Conservation (phyloP, 2,113 vertebrate genomes). For the Centropus unirufus region DNA sequence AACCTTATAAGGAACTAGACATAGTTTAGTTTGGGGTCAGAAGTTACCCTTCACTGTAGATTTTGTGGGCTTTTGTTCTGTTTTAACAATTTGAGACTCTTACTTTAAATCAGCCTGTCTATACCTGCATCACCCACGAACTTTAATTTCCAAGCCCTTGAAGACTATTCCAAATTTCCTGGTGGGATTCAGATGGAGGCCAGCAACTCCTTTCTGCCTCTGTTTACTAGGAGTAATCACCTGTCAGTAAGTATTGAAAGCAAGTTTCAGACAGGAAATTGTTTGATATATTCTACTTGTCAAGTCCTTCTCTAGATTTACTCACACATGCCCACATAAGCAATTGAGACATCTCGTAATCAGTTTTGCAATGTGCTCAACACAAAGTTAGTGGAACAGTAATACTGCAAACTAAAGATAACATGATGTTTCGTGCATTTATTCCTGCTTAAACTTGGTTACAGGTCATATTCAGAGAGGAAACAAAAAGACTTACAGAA, state of each 20-base stretch:
- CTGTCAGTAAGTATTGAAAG: not conserved
- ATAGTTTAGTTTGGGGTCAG: rapidly evolving
- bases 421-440: not conserved
- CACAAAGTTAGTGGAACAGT: not conserved
- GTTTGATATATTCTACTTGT: not conserved
- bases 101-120: not conserved
- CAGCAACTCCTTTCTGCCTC: not conserved
- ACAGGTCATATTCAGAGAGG: not conserved
- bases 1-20: not conserved
- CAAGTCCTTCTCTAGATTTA: not conserved
- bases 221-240: not conserved
- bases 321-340: not conserved
- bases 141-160: not conserved
- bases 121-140: not conserved
- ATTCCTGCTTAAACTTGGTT: not conserved
- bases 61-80: not conserved
- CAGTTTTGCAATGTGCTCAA: not conserved
- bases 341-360: not conserved
- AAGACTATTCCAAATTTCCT: not conserved
- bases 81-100: not conserved
- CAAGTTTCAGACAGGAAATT: not conserved
- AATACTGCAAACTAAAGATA: not conserved
- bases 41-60: not conserved
- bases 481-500: not conserved
- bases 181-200: not conserved